Evolutionary conservation across 2,113 vertebrate species (phyloP).

Genomic region (Rissa tridactyla): DNA sequence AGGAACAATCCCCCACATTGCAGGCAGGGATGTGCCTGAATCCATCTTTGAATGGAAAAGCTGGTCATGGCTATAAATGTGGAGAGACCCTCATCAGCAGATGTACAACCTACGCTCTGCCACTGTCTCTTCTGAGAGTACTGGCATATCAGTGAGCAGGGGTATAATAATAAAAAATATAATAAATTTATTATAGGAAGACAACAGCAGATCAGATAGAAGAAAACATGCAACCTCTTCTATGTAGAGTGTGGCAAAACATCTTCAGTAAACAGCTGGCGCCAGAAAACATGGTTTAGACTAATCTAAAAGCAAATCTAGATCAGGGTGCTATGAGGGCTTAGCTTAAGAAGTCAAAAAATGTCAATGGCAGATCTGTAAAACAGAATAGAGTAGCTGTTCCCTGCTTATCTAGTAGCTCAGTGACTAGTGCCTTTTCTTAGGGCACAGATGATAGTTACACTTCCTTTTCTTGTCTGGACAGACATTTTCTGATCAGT

Average conservation of each 20-base stretch:
- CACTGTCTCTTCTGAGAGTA: neutral
- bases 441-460: neutral
- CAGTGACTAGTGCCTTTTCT: neutral
- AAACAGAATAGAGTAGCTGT: neutral
- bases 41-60: neutral
- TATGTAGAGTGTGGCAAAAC: neutral
- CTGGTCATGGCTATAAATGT: neutral
- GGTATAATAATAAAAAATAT: neutral
- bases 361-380: neutral
- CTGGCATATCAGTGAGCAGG: neutral
- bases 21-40: neutral
- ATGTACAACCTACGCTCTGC: neutral
- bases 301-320: neutral
- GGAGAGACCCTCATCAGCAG: neutral
- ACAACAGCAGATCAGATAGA: neutral
- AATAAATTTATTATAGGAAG: neutral
- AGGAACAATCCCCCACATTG: neutral
- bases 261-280: neutral
- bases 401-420: neutral
- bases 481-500: neutral
- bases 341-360: neutral
- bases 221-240: neutral
- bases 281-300: neutral
- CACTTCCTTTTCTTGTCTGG: neutral
- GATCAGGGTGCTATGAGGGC: neutral